These are phyloP conservation scores for Chydorus sphaericus DNA, from an alignment of 2,888 invertebrate genomes.

Conservation along the genomic window DNA sequence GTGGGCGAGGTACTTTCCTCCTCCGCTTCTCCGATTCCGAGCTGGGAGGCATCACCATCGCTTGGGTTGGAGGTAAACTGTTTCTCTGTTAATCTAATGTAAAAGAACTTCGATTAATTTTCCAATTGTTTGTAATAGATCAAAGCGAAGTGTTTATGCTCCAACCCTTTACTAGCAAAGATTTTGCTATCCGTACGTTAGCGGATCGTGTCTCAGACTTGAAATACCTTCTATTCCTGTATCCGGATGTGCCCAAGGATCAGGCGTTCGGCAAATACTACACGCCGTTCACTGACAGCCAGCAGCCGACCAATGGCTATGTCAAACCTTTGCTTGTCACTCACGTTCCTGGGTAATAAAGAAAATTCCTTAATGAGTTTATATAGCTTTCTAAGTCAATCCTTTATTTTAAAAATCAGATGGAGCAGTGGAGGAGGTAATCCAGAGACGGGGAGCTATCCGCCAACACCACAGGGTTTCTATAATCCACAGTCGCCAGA, in stretches of 20 bases:
- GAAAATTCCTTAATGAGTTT: constrained; percentile 6
- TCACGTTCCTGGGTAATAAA: constrained; percentile 50
- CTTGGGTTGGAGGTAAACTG: constrained; percentile 61
- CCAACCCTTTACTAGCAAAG: constrained; percentile 84
- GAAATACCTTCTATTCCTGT: constrained; percentile 61
- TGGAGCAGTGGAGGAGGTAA: constrained; percentile 7
- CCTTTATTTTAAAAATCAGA: no score
- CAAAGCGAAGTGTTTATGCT: constrained; percentile 61
- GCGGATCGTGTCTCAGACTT: constrained; percentile 84
- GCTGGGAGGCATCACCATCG: constrained; percentile 88
- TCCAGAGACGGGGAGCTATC: constrained; percentile 6
- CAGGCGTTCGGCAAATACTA: constrained; percentile 81
- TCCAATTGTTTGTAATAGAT: constrained; percentile 33
- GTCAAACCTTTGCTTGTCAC: constrained; percentile 71
- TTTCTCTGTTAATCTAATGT: neutral
- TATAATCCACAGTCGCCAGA: constrained; percentile 14
- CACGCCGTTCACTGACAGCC: constrained; percentile 47
- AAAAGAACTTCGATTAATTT: no score
- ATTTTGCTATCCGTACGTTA: constrained; percentile 75
- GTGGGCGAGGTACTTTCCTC: constrained; percentile 75
- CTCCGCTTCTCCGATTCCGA: constrained; percentile 93
- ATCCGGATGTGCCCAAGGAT: constrained; percentile 74
- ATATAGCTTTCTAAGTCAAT: no score
- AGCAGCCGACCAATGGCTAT: constrained; percentile 59
- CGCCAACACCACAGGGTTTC: constrained; percentile 12